A percentile compares a stretch with the other conserved stretches of the same genome.
Conservation (phyloP, 2,113 vertebrate species). For the Stigmatopora nigra region DNA sequence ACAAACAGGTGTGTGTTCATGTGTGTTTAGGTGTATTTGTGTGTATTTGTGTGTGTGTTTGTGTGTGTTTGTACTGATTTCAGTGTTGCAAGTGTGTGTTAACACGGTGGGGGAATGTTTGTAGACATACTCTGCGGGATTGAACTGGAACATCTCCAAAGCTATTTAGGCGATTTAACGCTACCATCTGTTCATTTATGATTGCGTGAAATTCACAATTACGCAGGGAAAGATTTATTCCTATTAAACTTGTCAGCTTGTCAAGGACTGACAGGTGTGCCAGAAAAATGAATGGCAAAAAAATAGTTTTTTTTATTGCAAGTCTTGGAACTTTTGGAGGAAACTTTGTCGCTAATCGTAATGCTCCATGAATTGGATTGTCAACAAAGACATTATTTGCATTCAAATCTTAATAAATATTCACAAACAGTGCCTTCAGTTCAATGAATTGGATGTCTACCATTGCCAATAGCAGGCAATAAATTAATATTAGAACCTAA, state of each 20-base stretch:
- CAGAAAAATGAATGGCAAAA: background rate
- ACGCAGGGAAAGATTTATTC: constrained; percentile 33
- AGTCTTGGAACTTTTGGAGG: no score
- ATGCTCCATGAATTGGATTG: no score
- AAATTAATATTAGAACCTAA: no score
- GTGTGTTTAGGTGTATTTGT: background rate
- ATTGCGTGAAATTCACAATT: constrained; percentile 48
- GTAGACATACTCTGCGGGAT: constrained; percentile 49
- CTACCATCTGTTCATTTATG: constrained; percentile 58
- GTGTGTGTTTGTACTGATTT: constrained; percentile 15
- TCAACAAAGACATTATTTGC: no score
- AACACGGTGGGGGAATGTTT: constrained; percentile 47
- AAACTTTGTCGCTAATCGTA: no score
- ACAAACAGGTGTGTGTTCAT: constrained; percentile 14
- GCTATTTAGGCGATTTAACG: constrained; percentile 48
- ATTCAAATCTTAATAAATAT: no score
- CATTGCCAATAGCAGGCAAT: no score
- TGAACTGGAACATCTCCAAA: constrained; percentile 52
- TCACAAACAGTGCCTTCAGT: no score
- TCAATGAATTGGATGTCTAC: no score
- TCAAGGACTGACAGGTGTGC: background rate
- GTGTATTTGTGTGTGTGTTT: no score
- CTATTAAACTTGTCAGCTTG: background rate
- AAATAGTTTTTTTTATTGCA: background rate
- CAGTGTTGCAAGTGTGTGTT: constrained; percentile 35